A percentile compares a stretch with the other conserved stretches of the same genome.
Evolutionary conservation across 1,140 invertebrate species (phyloP).

Genomic region (Lasioglossum albipes): DNA sequence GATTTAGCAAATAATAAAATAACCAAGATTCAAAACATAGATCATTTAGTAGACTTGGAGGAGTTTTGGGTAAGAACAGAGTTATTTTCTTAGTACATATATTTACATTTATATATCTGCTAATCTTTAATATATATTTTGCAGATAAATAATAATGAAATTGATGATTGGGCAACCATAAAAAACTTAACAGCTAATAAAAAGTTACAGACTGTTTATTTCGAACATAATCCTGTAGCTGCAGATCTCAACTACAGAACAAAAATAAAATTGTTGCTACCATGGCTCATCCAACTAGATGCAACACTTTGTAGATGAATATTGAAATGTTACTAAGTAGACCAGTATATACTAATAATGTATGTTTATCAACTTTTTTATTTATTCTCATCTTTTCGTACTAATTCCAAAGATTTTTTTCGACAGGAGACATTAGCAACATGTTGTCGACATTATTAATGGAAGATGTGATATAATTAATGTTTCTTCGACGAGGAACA

Average conservation of each 20-base stretch:
- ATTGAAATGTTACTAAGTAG: not conserved
- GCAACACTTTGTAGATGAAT: conserved; percentile 91
- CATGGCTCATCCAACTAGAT: conserved; percentile 95
- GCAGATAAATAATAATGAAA: conserved; percentile 95
- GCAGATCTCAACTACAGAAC: conserved; percentile 92
- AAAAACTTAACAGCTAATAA: conserved; percentile 88
- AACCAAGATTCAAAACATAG: conserved; percentile 88
- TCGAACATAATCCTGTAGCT: conserved; percentile 95
- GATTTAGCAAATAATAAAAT: conserved; percentile 96
- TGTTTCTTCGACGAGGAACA: not conserved
- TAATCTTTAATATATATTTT: conserved; percentile 72
- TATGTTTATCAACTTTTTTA: conserved; percentile 1
- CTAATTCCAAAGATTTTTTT: conserved; percentile 28
- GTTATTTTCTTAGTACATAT: not conserved
- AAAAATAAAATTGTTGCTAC: conserved; percentile 94
- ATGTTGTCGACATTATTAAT: not conserved
- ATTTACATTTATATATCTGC: conserved; percentile 30
- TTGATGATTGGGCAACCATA: conserved; percentile 92
- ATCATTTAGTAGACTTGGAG: conserved; percentile 87
- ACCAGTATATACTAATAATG: not conserved
- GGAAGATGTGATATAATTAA: conserved; percentile 8
- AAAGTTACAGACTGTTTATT: conserved; percentile 93
- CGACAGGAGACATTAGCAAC: not conserved
- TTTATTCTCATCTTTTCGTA: not conserved
- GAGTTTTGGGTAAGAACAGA: conserved; percentile 93